Percentiles rank a stretch among this genome's conserved stretches.
Evolutionary conservation across 2,888 invertebrate species (phyloP).

Genomic region (Cephus sareptanus): DNA sequence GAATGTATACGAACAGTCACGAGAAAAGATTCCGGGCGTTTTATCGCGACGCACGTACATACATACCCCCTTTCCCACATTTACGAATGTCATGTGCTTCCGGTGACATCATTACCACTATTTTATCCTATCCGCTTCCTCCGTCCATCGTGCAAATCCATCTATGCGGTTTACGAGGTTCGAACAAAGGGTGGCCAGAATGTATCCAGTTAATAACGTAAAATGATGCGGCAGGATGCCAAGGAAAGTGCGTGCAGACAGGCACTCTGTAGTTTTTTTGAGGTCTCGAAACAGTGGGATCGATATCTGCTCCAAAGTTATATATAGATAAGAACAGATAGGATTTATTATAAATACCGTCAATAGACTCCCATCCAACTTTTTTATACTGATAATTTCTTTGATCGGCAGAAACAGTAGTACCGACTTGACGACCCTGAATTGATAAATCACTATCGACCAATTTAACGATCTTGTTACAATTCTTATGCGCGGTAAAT

Average conservation of each 20-base stretch:
- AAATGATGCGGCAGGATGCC: not conserved
- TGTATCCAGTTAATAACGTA: not conserved
- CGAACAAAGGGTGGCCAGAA: not conserved
- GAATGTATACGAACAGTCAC: not conserved
- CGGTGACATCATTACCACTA: constrained; percentile 31
- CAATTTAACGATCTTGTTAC: constrained; percentile 40
- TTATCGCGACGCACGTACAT: constrained; percentile 32
- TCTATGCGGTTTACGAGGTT: not conserved
- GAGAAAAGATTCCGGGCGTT: constrained; percentile 34
- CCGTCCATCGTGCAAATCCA: constrained; percentile 3
- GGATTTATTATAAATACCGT: not conserved
- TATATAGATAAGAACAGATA: not conserved
- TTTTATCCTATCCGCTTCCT: constrained; percentile 25
- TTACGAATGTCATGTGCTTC: constrained; percentile 39
- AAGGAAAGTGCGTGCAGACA: not conserved
- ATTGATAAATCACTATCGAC: constrained; percentile 10
- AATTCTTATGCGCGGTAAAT: constrained; percentile 31
- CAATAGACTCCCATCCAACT: not conserved
- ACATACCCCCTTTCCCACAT: constrained; percentile 24
- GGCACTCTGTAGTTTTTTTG: not conserved
- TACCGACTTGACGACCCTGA: not conserved
- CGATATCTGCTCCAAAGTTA: not conserved
- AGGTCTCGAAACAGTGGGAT: not conserved
- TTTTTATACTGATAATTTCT: not conserved
- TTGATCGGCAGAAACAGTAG: not conserved